Percentiles rank a stretch among this genome's conserved stretches.
Conservation (phyloP, 1,140 invertebrate genomes). For the Protaetia brevitarsis region DNA sequence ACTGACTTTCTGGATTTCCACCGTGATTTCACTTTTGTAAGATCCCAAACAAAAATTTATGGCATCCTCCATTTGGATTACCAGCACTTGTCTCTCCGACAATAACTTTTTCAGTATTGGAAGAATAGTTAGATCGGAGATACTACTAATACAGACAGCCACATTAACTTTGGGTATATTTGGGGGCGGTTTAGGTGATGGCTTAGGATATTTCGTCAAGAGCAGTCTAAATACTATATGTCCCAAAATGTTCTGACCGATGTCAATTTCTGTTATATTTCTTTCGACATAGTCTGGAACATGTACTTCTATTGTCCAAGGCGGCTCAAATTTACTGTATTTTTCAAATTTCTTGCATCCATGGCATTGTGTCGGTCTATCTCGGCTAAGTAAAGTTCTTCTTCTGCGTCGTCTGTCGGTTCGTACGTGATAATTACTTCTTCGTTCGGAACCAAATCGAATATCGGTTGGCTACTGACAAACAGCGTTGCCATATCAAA, state of each 20-base stretch:
- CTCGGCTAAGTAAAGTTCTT: slow-evolving; percentile 32
- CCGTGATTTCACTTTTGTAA: slow-evolving; percentile 55
- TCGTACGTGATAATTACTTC: slow-evolving; percentile 21
- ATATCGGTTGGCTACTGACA: too few relatives aligned
- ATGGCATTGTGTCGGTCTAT: slow-evolving; percentile 40
- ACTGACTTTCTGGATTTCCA: slow-evolving; percentile 46
- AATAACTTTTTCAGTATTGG: slow-evolving; percentile 51
- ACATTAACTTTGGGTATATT: slow-evolving; percentile 43
- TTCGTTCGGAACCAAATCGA: slow-evolving; percentile 39
- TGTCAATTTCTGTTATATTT: not conserved
- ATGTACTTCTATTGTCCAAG: slow-evolving; percentile 42
- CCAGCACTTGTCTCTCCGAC: slow-evolving; percentile 49
- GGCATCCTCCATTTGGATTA: slow-evolving; percentile 54
- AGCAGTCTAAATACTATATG: slow-evolving; percentile 43
- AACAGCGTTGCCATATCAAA: slow-evolving; percentile 56
- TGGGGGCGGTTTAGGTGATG: slow-evolving; percentile 43
- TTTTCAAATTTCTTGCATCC: slow-evolving; percentile 46
- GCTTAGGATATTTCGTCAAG: slow-evolving; percentile 54
- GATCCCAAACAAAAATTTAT: slow-evolving; percentile 56
- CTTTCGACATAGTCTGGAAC: not conserved
- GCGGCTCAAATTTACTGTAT: slow-evolving; percentile 42
- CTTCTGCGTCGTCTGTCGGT: slow-evolving; percentile 28
- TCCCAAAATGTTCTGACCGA: slow-evolving; percentile 25
- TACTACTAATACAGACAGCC: slow-evolving; percentile 52
- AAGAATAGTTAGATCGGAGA: slow-evolving; percentile 49